Conservation (phyloP, 2,888 invertebrate species). For the Eristalis pertinax region DNA sequence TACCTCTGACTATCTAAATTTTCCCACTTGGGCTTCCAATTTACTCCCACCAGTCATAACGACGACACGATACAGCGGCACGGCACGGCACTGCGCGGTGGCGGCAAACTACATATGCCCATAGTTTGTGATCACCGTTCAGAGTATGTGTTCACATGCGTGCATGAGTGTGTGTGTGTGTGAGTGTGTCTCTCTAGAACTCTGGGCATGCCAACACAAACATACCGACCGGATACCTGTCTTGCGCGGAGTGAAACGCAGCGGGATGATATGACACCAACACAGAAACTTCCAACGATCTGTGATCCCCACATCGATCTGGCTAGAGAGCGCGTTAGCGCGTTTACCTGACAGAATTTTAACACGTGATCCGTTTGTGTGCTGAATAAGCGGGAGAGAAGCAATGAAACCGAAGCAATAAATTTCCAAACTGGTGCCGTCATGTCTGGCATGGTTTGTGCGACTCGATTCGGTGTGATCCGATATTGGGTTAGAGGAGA, state of each 20-base stretch:
- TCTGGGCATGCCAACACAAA: conserved; percentile 28
- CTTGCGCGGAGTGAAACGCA: conserved; percentile 43
- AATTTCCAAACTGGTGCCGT: conserved; percentile 74
- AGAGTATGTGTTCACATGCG: background rate
- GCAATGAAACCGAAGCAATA: conserved; percentile 72
- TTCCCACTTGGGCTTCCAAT: conserved; percentile 55
- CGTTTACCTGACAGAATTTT: conserved; percentile 70
- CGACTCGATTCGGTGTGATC: conserved; percentile 67
- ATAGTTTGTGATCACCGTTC: conserved; percentile 40
- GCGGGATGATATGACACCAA: conserved; percentile 41
- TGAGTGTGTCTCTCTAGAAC: conserved; percentile 13
- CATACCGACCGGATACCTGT: conserved; percentile 63
- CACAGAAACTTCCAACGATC: conserved; percentile 40
- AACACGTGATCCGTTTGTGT: conserved; percentile 71
- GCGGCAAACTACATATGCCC: background rate
- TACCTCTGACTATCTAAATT: conserved; percentile 41
- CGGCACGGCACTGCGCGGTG: conserved; percentile 8
- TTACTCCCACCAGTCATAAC: conserved; percentile 53
- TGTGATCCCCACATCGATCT: conserved; percentile 10
- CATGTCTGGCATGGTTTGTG: conserved; percentile 74
- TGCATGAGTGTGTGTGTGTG: background rate
- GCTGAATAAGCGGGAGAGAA: conserved; percentile 71
- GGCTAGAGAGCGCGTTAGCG: background rate
- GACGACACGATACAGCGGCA: conserved; percentile 20
- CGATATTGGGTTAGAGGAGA: conserved; percentile 60